Conservation (phyloP, 30 jellyfish, hydroid and myxozoan genomes). For the Phacellophora camtschatica region DNA sequence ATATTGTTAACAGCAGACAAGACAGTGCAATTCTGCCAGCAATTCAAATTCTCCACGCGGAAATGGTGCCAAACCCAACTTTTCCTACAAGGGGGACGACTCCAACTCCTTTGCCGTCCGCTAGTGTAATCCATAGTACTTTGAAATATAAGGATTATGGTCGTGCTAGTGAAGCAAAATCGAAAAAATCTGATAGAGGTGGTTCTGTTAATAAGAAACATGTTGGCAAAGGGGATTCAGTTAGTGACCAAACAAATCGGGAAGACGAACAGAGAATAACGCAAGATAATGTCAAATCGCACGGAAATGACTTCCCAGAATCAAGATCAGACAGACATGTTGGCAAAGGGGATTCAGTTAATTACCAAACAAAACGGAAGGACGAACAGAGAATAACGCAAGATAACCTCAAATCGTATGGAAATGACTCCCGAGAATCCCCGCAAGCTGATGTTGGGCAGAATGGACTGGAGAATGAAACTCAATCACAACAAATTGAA, state of each 20-base stretch:
- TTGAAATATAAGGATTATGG: conserved; percentile 16
- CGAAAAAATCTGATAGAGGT: background rate
- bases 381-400: no score
- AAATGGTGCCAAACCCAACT: background rate
- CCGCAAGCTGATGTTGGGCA: no score
- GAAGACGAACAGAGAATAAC: no score
- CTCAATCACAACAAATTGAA: background rate
- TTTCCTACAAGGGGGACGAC: background rate
- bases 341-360: no score
- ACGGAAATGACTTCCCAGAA: background rate
- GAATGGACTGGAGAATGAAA: no score
- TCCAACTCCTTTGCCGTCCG: conserved; percentile 64
- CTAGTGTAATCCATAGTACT: conserved; percentile 55
- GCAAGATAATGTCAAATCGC: background rate
- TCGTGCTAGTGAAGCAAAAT: conserved; percentile 14
- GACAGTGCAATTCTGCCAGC: no score
- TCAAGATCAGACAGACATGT: background rate
- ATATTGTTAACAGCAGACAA: no score
- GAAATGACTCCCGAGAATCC: no score
- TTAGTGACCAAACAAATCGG: no score
- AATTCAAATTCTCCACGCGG: conserved; percentile 47
- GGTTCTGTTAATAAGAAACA: background rate
- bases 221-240: background rate
- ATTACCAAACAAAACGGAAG: no score
- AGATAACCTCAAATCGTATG: no score